These are phyloP conservation scores for Capricornis sumatraensis DNA, from an alignment of 2,113 vertebrate species.

Conservation along the genomic window DNA sequence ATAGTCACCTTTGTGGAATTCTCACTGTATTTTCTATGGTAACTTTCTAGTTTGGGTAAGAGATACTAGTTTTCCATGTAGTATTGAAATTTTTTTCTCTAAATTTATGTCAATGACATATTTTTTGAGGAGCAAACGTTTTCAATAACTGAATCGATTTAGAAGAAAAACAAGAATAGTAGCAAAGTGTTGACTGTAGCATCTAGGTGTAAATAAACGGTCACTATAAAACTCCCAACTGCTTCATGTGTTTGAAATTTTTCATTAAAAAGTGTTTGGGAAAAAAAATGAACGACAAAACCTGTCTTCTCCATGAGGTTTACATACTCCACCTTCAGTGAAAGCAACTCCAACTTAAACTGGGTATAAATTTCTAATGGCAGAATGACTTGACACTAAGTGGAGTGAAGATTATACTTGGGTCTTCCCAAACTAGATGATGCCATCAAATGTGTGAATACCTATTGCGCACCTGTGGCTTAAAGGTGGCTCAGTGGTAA, in stretches of 20 bases:
- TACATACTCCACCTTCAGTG: too few relatives aligned
- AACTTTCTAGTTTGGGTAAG: background rate
- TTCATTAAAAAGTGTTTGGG: background rate
- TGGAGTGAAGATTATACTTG: background rate
- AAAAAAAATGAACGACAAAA: background rate
- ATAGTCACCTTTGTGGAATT: background rate
- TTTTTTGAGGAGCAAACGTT: background rate
- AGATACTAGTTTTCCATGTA: background rate
- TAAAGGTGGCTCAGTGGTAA: background rate
- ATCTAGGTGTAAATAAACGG: fast-evolving
- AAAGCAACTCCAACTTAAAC: background rate
- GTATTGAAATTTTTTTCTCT: background rate
- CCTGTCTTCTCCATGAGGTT: background rate
- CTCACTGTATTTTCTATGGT: background rate
- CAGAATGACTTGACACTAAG: background rate
- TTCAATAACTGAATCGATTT: background rate
- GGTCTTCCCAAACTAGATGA: background rate
- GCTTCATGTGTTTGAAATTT: background rate
- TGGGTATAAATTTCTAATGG: background rate
- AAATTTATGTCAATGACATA: background rate
- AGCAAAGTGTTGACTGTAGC: fast-evolving
- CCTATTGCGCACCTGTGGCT: background rate
- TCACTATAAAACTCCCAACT: background rate
- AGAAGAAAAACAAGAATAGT: background rate
- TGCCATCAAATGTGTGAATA: too few relatives aligned